Percentiles rank a stretch among this genome's conserved stretches.
Evolutionary conservation across 2,888 invertebrate genomes (phyloP).

Genomic region (Epistrophella euchroma): DNA sequence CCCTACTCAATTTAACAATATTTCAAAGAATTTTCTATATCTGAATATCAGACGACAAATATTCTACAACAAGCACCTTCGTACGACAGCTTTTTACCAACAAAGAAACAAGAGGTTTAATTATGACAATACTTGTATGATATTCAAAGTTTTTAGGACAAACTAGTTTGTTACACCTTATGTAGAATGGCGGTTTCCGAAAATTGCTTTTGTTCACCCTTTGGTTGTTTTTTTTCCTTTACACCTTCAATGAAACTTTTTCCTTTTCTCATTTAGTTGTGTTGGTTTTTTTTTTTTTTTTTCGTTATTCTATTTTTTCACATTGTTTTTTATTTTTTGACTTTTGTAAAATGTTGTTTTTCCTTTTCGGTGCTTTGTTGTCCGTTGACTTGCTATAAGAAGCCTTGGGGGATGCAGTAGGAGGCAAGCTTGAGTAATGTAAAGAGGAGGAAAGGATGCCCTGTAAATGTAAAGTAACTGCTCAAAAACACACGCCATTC

Average conservation of each 20-base stretch:
- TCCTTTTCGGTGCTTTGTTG: conserved; percentile 66
- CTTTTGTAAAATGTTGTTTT: conserved; percentile 68
- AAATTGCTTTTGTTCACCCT: conserved; percentile 54
- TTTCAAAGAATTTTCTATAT: neutral
- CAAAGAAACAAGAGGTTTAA: neutral
- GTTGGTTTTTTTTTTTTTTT: neutral
- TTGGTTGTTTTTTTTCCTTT: neutral
- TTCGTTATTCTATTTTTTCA: conserved; percentile 17
- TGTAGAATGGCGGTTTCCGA: conserved; percentile 49
- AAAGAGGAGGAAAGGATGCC: neutral
- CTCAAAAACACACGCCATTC: conserved; percentile 29
- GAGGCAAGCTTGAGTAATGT: conserved; percentile 14
- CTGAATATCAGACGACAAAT: neutral
- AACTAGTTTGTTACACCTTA: conserved; percentile 56
- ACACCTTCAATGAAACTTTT: conserved; percentile 38
- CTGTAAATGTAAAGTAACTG: conserved; percentile 59
- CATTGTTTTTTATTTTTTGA: conserved; percentile 46
- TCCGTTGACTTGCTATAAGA: conserved; percentile 71
- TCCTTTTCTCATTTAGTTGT: neutral
- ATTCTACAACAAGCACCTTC: neutral
- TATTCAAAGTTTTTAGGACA: conserved; percentile 46
- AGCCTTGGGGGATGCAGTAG: conserved; percentile 55
- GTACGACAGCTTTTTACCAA: neutral
- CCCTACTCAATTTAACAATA: too few relatives aligned
- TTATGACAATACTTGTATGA: neutral